Conservation (phyloP, 2,888 invertebrate species). For the Leistus spinibarbis region DNA sequence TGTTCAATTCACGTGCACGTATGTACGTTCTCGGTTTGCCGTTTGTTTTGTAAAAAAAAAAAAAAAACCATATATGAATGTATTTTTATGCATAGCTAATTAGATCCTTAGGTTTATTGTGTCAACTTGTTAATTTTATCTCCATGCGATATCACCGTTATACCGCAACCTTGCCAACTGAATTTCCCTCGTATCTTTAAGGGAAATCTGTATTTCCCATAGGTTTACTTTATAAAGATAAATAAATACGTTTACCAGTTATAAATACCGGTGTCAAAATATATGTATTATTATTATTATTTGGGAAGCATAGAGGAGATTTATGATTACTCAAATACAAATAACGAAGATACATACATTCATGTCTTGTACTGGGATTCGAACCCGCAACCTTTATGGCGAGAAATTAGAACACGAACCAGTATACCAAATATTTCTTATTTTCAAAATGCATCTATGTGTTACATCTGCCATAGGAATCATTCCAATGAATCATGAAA, state of each 20-base stretch:
- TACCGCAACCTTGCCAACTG: background rate
- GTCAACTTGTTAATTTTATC: background rate
- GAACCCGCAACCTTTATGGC: too few species aligned
- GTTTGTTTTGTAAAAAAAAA: conserved; percentile 12
- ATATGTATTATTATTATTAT: background rate
- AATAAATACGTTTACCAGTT: background rate
- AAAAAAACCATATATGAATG: conserved; percentile 33
- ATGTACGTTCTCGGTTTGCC: background rate
- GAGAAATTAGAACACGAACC: too few species aligned
- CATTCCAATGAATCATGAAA: too few species aligned
- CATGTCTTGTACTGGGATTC: too few species aligned
- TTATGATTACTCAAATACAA: too few species aligned
- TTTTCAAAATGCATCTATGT: too few species aligned
- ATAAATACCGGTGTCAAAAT: background rate
- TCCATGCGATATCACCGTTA: background rate
- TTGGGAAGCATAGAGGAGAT: too few species aligned
- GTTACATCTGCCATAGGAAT: too few species aligned
- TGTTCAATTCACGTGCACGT: background rate
- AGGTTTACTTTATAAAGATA: background rate
- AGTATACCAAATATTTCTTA: too few species aligned
- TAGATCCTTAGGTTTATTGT: conserved; percentile 8
- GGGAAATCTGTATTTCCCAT: conserved; percentile 12
- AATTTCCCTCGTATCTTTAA: conserved; percentile 5
- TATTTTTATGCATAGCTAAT: conserved; percentile 34
- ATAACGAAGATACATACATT: too few species aligned